Conservation (phyloP, 2,797 vertebrate genomes). For the Dicrostonyx torquatus region DNA sequence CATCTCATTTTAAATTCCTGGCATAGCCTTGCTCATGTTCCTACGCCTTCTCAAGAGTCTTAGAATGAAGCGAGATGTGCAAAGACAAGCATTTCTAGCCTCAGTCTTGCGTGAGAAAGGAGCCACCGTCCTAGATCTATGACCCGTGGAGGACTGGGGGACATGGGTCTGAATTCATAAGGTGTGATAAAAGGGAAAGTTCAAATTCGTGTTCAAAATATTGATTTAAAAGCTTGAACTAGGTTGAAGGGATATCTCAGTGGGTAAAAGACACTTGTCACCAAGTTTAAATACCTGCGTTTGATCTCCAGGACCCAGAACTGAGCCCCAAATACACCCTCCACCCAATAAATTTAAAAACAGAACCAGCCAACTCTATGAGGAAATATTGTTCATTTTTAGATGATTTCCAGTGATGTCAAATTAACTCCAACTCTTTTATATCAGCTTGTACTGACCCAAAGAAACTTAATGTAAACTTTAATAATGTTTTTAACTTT, state of each 20-base stretch:
- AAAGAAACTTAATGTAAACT: constrained; percentile 34
- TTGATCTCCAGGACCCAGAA: not conserved
- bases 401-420: not conserved
- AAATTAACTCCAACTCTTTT: constrained; percentile 38
- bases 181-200: not conserved
- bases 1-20: not conserved
- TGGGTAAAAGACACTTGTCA: not conserved
- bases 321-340: not conserved
- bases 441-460: not conserved
- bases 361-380: not conserved
- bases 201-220: constrained; percentile 7
- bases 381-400: constrained; percentile 46
- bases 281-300: not conserved
- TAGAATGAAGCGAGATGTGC: not conserved
- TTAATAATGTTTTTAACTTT: constrained; percentile 49
- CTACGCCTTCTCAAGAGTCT: not conserved
- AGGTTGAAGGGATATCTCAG: not conserved
- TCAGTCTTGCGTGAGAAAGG: not conserved
- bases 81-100: not conserved
- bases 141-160: not conserved
- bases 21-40: not conserved
- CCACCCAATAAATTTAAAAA: not conserved
- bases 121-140: not conserved
- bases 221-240: not conserved
- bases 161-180: not conserved